Percentiles rank a stretch among this genome's conserved stretches.
Conservation (phyloP, 2,797 vertebrate genomes). For the Sebastes hubbsi region DNA sequence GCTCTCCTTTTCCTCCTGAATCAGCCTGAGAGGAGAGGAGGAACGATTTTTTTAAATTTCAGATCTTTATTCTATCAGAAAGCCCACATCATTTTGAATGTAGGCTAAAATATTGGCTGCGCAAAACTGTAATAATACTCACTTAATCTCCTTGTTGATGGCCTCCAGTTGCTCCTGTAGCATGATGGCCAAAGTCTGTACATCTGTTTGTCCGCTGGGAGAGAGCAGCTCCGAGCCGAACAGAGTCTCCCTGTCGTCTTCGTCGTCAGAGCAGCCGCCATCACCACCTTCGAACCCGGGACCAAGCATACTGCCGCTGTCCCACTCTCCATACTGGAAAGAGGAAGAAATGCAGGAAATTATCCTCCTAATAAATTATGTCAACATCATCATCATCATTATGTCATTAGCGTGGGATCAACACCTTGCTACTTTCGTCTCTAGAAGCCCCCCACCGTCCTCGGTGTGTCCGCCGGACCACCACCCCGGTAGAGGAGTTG, state of each 20-base stretch:
- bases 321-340: conserved; percentile 87
- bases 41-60: not conserved
- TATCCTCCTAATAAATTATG: not conserved
- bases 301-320: conserved; percentile 75
- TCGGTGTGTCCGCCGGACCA: conserved; percentile 86
- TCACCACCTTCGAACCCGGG: conserved; percentile 79
- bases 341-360: not conserved
- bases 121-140: conserved; percentile 30
- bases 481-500: conserved; percentile 84
- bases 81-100: not conserved
- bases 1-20: conserved; percentile 94
- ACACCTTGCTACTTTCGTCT: conserved; percentile 89
- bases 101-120: not conserved
- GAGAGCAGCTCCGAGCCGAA: conserved; percentile 89
- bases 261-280: conserved; percentile 83
- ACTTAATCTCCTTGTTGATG: conserved; percentile 96
- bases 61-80: not conserved
- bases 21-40: conserved; percentile 78
- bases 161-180: conserved; percentile 93
- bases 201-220: conserved; percentile 92
- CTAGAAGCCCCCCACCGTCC: conserved; percentile 87
- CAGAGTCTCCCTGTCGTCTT: conserved; percentile 86
- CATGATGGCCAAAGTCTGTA: conserved; percentile 94
- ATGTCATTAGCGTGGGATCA: not conserved
- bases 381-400: not conserved